Evolutionary conservation across 1,140 invertebrate species (phyloP).

Genomic region (Formica selysi): DNA sequence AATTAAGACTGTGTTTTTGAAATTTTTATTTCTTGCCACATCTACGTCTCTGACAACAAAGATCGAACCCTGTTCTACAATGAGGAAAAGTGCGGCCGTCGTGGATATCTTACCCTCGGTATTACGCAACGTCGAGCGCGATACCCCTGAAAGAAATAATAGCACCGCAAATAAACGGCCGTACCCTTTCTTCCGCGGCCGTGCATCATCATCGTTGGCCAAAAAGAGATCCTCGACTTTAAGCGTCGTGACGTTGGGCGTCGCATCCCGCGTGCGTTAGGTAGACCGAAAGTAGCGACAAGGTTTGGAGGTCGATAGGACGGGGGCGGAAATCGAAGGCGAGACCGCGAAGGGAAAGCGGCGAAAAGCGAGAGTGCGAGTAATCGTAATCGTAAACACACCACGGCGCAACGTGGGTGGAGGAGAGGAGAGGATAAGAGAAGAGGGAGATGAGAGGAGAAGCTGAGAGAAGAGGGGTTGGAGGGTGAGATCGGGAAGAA

Average conservation of each 20-base stretch:
- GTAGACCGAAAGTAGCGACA: conserved; percentile 60
- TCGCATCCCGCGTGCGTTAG: conserved; percentile 20
- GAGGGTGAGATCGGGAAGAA: conserved; percentile 70
- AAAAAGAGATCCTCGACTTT: conserved; percentile 37
- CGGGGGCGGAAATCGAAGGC: conserved; percentile 38
- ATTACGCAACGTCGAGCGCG: conserved; percentile 33
- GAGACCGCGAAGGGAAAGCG: conserved; percentile 41
- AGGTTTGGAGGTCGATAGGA: conserved; percentile 67
- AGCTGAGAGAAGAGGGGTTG: not conserved
- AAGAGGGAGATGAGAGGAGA: not conserved
- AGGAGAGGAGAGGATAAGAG: not conserved
- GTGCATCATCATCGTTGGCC: conserved; percentile 1
- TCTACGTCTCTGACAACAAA: not conserved
- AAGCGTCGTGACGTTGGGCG: conserved; percentile 29
- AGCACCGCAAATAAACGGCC: conserved; percentile 31
- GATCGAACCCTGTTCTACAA: not conserved
- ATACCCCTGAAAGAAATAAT: conserved; percentile 39
- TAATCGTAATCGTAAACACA: conserved; percentile 65
- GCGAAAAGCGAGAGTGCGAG: conserved; percentile 52
- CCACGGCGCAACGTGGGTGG: conserved; percentile 52
- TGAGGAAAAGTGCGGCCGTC: not conserved
- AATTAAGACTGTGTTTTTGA: conserved; percentile 12
- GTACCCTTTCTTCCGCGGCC: not conserved
- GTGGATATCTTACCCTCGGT: not conserved
- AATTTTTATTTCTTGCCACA: not conserved